Evolutionary conservation across 2,797 vertebrate species (phyloP).

Genomic region (Mormyrus hasselquistii): DNA sequence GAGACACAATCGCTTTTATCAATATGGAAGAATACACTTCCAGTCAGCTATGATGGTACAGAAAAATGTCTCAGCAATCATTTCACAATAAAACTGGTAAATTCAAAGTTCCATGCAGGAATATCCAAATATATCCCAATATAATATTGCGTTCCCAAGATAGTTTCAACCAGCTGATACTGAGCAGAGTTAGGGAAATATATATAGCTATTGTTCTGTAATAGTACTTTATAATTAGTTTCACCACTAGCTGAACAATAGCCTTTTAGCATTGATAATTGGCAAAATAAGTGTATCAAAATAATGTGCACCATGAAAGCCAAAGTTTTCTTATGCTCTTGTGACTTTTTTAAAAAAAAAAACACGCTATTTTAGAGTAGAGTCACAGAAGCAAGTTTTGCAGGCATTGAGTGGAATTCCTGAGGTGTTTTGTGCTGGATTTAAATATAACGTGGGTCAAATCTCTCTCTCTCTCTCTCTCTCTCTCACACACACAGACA

Average conservation of each 20-base stretch:
- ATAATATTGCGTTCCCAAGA: neutral
- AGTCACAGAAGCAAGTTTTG: constrained; percentile 31
- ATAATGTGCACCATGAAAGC: neutral
- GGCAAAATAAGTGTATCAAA: neutral
- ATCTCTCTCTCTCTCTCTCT: neutral
- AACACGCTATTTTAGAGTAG: neutral
- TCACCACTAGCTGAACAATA: neutral
- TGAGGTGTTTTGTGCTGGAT: constrained; percentile 49
- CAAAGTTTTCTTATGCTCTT: neutral
- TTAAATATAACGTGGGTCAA: constrained; percentile 45
- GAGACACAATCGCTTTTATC: neutral
- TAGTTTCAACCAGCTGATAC: neutral
- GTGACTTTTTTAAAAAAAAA: neutral
- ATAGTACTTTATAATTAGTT: neutral
- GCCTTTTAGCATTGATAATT: neutral
- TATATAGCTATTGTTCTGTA: neutral
- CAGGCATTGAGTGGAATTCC: constrained; percentile 58
- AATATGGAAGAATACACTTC: neutral
- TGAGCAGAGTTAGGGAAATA: neutral
- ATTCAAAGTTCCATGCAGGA: constrained; percentile 24
- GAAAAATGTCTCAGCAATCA: neutral
- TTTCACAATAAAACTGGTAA: constrained; percentile 29
- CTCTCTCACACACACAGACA: neutral
- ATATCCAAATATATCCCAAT: neutral
- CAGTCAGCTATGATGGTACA: too few species aligned